Evolutionary conservation across 2,113 vertebrate genomes (phyloP).

Genomic region (Dicaeum eximium): DNA sequence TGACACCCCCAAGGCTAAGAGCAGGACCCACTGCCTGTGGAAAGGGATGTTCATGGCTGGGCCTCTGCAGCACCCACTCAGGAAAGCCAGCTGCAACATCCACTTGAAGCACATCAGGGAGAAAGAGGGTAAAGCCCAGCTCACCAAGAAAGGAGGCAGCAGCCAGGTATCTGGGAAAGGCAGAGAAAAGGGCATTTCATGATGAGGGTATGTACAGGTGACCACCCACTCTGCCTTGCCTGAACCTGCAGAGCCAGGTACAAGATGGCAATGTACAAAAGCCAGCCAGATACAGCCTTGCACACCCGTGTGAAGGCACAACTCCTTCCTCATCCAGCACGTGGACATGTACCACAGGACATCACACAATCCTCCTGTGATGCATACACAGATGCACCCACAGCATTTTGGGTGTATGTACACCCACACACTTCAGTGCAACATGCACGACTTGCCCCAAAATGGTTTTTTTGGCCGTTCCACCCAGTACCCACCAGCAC

Average conservation of each 20-base stretch:
- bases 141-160: background rate
- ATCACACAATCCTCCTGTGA: background rate
- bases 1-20: background rate
- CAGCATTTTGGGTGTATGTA: background rate
- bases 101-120: background rate
- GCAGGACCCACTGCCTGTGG: background rate
- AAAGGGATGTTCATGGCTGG: background rate
- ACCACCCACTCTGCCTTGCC: background rate
- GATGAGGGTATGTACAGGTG: too few species aligned
- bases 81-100: background rate
- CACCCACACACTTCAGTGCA: background rate
- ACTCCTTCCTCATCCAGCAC: background rate
- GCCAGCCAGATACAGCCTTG: background rate
- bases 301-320: background rate
- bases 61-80: background rate
- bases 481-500: background rate
- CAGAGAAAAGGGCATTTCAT: background rate
- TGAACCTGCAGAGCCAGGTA: background rate
- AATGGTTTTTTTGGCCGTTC: background rate
- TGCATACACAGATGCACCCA: too few species aligned
- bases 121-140: background rate
- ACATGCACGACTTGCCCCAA: accelerated
- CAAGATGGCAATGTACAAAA: background rate
- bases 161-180: background rate
- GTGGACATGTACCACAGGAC: accelerated